Conservation (phyloP, 2,113 vertebrate species). For the Callipepla squamata region DNA sequence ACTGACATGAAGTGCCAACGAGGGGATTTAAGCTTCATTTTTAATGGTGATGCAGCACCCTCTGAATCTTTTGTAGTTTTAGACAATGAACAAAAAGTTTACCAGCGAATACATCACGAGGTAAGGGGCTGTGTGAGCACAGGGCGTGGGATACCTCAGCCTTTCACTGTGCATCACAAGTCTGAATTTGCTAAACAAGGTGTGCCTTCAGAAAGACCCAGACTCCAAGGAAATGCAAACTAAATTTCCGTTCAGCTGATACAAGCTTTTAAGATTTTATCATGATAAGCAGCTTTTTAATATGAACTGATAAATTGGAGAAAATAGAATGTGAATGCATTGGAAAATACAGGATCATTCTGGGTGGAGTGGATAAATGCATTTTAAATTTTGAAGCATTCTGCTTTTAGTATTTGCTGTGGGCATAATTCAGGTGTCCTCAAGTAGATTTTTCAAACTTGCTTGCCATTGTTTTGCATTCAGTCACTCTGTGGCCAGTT, state of each 20-base stretch:
- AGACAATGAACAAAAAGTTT: constrained; percentile 99
- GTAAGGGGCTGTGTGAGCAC: constrained; percentile 59
- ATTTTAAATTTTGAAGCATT: rapidly evolving
- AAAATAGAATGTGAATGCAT: neutral
- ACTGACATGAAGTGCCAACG: constrained; percentile 99
- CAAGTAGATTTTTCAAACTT: neutral
- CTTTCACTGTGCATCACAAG: neutral
- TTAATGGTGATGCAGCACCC: constrained; percentile 92
- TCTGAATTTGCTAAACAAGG: neutral
- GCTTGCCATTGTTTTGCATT: neutral
- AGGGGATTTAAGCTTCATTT: constrained; percentile 98
- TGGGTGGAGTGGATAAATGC: neutral
- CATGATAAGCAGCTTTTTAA: neutral
- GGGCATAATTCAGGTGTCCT: neutral
- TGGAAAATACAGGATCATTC: neutral
- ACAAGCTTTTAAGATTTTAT: rapidly evolving
- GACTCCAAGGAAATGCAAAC: neutral
- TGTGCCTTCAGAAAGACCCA: neutral
- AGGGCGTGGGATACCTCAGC: neutral
- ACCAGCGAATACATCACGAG: constrained; percentile 98
- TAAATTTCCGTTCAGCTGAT: neutral
- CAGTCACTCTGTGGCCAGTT: neutral
- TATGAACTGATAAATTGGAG: neutral
- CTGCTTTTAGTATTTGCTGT: neutral
- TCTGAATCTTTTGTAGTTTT: constrained; percentile 98